Evolutionary conservation across 1,140 invertebrate species (phyloP).

Genomic region (Doryteuthis pealeii): DNA sequence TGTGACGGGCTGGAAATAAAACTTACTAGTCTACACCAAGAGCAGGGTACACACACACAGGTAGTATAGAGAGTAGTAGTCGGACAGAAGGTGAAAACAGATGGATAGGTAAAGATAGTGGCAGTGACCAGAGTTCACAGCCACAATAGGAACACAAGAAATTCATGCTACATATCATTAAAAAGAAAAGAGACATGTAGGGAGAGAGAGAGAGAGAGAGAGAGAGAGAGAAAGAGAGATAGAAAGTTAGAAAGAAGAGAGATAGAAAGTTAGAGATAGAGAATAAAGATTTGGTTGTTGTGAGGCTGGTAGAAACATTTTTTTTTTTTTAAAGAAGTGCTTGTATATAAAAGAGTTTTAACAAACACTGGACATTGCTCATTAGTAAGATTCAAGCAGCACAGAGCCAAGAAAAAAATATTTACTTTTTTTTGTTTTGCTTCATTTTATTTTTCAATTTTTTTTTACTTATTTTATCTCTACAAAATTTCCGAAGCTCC

Average conservation of each 20-base stretch:
- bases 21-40: constrained; percentile 13
- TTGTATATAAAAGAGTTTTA: background rate
- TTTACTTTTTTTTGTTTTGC: too few species aligned
- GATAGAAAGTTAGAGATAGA: too few species aligned
- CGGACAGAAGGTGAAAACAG: background rate
- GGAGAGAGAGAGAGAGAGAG: too few species aligned
- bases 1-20: constrained; percentile 48
- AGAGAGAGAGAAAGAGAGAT: too few species aligned
- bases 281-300: too few species aligned
- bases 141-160: background rate
- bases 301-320: too few species aligned
- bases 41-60: constrained; percentile 22
- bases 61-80: background rate
- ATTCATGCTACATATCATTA: background rate
- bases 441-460: too few species aligned
- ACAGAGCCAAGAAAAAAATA: background rate
- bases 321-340: too few species aligned
- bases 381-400: constrained; percentile 3
- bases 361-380: background rate
- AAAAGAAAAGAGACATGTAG: background rate
- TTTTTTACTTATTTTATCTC: too few species aligned
- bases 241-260: too few species aligned
- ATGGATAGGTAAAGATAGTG: background rate
- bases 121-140: background rate
- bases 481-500: too few species aligned